Percentiles rank a stretch among this genome's conserved stretches.
Conservation (phyloP, 1,140 invertebrate genomes). For the Drosophila tropicalis region DNA sequence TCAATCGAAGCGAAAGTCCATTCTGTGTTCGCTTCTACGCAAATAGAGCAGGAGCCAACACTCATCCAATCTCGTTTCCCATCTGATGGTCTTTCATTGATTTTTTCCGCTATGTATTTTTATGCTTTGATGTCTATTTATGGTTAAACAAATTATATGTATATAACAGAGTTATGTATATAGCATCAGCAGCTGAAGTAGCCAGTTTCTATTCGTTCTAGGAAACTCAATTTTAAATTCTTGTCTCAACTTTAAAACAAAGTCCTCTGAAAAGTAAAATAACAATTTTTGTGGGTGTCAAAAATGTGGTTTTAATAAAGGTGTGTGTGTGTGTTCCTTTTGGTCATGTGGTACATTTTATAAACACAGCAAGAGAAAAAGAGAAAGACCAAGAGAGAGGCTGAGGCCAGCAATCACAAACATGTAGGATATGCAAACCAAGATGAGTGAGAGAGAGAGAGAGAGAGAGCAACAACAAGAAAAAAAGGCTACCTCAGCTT, state of each 20-base stretch:
- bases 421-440: no score
- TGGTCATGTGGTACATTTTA: constrained; percentile 44
- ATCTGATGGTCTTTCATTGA: constrained; percentile 37
- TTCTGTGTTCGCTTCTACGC: constrained; percentile 37
- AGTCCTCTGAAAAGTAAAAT: neutral
- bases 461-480: neutral
- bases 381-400: neutral
- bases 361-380: constrained; percentile 13
- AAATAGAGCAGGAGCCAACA: constrained; percentile 45
- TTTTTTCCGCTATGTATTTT: constrained; percentile 49
- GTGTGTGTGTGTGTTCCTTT: constrained; percentile 23
- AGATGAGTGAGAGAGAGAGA: neutral
- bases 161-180: neutral
- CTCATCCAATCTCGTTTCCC: neutral
- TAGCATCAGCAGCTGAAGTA: neutral
- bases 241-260: neutral
- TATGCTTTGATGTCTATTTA: constrained; percentile 76
- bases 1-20: constrained; percentile 61
- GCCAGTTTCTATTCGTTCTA: no score
- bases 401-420: neutral
- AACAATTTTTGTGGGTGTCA: constrained; percentile 27
- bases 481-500: constrained; percentile 24
- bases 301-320: constrained; percentile 55
- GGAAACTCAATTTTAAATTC: constrained; percentile 1
- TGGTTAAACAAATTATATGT: constrained; percentile 23